phyloP scores from a whole-genome alignment of 1,140 invertebrate genomes.

The Drosophila nasuta region DNA sequence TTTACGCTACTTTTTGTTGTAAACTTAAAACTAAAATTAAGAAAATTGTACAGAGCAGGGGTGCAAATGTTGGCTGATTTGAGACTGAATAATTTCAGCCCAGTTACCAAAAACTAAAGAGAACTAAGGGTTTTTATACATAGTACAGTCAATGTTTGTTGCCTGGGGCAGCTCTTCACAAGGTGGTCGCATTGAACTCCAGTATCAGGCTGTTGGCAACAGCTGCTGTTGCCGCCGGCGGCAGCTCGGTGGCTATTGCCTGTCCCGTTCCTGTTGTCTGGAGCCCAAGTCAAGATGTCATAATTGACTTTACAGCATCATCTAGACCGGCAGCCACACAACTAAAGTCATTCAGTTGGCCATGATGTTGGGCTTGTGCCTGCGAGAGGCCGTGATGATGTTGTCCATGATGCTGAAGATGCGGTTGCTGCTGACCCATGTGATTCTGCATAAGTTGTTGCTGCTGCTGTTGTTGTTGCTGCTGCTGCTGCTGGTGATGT shows the following conservation, averaged over 20 bases:
- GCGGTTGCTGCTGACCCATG: conserved; percentile 46
- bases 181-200: conserved; percentile 80
- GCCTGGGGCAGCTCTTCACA: conserved; percentile 55
- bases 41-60: conserved; percentile 55
- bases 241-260: conserved; percentile 32
- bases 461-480: conserved; percentile 61
- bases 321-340: conserved; percentile 76
- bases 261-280: conserved; percentile 27
- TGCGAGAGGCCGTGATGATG: conserved; percentile 57
- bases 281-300: conserved; percentile 83
- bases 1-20: conserved; percentile 57
- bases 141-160: conserved; percentile 61
- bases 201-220: conserved; percentile 73
- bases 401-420: conserved; percentile 68
- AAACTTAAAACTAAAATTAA: conserved; percentile 66
- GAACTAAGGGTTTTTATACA: conserved; percentile 45
- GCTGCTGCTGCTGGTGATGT: conserved; percentile 56
- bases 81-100: conserved; percentile 15
- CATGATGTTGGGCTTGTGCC: conserved; percentile 56
- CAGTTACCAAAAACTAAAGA: conserved; percentile 48
- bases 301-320: conserved; percentile 82
- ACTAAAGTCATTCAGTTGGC: conserved; percentile 76
- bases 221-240: conserved; percentile 38
- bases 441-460: conserved; percentile 62
- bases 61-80: conserved; percentile 30